Base-by-base conservation (phyloP, 1,140 invertebrate genomes). In the Thrips palmi region DNA sequence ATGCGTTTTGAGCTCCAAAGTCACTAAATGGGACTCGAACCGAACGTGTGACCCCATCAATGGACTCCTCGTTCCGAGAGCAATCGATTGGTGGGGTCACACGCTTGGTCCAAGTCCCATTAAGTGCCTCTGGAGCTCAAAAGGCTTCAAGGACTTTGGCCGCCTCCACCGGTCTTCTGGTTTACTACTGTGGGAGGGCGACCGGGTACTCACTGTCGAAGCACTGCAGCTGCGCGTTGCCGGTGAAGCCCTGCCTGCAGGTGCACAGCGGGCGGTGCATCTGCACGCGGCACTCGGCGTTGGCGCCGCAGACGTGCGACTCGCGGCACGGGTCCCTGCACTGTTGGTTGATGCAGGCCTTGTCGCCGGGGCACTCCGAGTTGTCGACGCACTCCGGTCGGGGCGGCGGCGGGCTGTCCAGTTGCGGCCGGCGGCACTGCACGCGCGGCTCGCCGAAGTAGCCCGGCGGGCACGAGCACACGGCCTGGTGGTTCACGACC, bases 201-300 rank as follows among this genome's bases (percentile, higher is more conserved):
- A 4, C 30, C 18, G 23, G 28, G 12, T 30, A 54, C 62, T 51
- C 64, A 78, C 74, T 70, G 58, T 77, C 70, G 46, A 71, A 68
- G 52, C 84, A 88, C 45, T 73, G 69, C 31, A 68, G 68, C 45
- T 84, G 71, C 14, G 84, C 80, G 56, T 88, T 82, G 53, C 86
- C 86, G 48, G 79, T 79, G 47, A 73, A 83, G 6, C 77, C 81
- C 46, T 81, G 76, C 42, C 74, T 65, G 52, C 87, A 93, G 1
- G 75, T 69, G 50, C 87, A 93, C 15, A 83, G 62, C 4, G 83
- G 78, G 49, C 83, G 60, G 49, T 92, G 87, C 23, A 76, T 61
- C 55, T 76, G 74, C 0, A 82, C 77, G 35, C 75, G 64, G 52
- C 87, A 92, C 39, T 74, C 69, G 2, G 85, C 80, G 50, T 87